These are phyloP conservation scores for Lipophrys pholis DNA, from an alignment of 2,113 vertebrate species.

Conservation along the genomic window DNA sequence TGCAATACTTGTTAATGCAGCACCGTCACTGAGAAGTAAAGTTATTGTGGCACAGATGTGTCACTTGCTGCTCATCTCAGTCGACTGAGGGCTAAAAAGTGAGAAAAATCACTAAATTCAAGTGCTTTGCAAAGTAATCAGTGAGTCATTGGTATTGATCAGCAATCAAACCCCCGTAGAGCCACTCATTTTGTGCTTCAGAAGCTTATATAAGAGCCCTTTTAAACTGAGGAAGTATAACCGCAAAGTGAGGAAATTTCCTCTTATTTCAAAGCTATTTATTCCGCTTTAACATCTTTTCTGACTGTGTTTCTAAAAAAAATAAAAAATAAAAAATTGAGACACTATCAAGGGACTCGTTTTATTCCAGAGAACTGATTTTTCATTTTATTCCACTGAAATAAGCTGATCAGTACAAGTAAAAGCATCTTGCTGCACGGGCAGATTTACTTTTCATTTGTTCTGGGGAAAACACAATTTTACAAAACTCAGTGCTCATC, in stretches of 20 bases:
- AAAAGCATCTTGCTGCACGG: slow-evolving; percentile 6
- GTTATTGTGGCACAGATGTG: background rate
- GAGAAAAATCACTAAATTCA: slow-evolving; percentile 31
- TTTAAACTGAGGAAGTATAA: slow-evolving; percentile 22
- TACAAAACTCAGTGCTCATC: slow-evolving; percentile 11
- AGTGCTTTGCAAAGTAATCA: slow-evolving; percentile 38
- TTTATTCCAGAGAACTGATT: slow-evolving; percentile 35
- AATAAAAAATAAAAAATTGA: slow-evolving; percentile 9
- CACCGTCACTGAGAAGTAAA: slow-evolving; percentile 3
- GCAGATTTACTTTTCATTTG: slow-evolving; percentile 42
- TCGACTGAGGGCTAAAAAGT: slow-evolving; percentile 29
- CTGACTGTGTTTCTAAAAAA: slow-evolving; percentile 3
- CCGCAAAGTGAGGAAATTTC: slow-evolving; percentile 9
- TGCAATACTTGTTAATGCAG: slow-evolving; percentile 1
- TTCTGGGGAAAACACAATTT: slow-evolving; percentile 37
- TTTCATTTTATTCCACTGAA: slow-evolving; percentile 32
- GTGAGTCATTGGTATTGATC: slow-evolving; percentile 64
- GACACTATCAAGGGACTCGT: slow-evolving; percentile 25
- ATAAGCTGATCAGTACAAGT: slow-evolving; percentile 28
- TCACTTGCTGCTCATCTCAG: background rate
- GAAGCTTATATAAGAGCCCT: slow-evolving; percentile 40
- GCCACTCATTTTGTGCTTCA: slow-evolving; percentile 29
- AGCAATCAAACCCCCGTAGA: slow-evolving; percentile 57
- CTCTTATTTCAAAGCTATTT: slow-evolving; percentile 28
- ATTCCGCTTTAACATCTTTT: slow-evolving; percentile 43